phyloP scores from a whole-genome alignment of 2,797 vertebrate genomes.

The Myotis vivesi region DNA sequence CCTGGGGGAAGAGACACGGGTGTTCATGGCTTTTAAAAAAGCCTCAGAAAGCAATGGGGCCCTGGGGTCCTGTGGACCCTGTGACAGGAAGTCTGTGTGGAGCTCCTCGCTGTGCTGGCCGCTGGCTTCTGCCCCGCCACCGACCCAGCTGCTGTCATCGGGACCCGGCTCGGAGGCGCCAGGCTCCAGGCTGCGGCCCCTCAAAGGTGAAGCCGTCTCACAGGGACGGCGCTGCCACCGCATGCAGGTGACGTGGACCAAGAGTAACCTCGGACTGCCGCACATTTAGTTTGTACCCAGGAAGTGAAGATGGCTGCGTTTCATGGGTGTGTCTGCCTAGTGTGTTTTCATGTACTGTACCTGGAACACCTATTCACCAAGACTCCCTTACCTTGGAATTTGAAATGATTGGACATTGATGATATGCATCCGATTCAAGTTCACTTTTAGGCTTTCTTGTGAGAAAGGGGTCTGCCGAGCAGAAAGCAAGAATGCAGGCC shows the following conservation, averaged over 20 bases:
- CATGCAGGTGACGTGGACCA: fast-evolving
- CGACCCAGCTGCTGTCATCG: fast-evolving
- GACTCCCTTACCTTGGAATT: neutral
- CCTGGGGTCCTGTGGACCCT: neutral
- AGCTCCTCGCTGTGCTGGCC: neutral
- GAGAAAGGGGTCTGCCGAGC: neutral
- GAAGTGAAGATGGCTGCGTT: no score
- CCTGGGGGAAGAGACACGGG: slow-evolving; percentile 24
- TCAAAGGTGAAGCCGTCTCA: fast-evolving
- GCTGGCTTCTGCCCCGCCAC: neutral
- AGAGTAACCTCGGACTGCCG: neutral
- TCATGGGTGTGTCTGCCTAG: fast-evolving
- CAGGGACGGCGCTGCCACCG: neutral
- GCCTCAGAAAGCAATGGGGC: neutral
- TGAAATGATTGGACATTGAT: neutral
- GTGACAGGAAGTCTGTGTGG: neutral
- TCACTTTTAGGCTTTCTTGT: neutral
- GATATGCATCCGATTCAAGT: neutral
- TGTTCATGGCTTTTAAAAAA: neutral
- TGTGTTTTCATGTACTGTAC: neutral
- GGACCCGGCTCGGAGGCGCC: neutral
- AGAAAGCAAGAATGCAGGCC: neutral
- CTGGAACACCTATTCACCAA: neutral
- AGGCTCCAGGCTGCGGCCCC: neutral
- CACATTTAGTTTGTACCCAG: fast-evolving